These are phyloP conservation scores for Gymnothorax reevesii DNA, from an alignment of 2,797 vertebrate genomes.

Conservation along the genomic window DNA sequence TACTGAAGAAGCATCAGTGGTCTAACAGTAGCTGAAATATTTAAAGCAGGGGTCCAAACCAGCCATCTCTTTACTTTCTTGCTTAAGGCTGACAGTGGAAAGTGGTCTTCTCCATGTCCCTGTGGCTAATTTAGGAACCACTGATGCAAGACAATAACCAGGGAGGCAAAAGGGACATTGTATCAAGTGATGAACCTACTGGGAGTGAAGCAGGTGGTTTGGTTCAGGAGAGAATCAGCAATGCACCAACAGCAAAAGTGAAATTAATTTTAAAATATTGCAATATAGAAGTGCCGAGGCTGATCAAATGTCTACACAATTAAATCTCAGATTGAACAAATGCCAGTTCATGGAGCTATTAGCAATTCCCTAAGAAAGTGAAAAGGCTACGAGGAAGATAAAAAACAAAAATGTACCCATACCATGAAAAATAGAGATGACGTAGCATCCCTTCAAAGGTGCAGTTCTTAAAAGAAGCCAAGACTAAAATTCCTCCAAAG, in stretches of 20 bases:
- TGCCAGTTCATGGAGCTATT: neutral
- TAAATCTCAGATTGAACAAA: neutral
- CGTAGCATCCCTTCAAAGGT: too few relatives aligned
- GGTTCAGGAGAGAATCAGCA: constrained; percentile 32
- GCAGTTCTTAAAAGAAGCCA: too few relatives aligned
- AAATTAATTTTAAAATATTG: constrained; percentile 33
- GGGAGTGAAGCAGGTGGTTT: constrained; percentile 33
- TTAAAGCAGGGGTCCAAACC: neutral
- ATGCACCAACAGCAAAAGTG: constrained; percentile 22
- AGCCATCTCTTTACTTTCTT: constrained; percentile 27
- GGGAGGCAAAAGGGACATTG: constrained; percentile 27
- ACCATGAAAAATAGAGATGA: too few relatives aligned
- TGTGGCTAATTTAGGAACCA: constrained; percentile 79
- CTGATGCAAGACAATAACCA: constrained; percentile 27
- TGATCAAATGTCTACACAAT: constrained; percentile 18
- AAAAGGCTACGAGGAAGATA: too few relatives aligned
- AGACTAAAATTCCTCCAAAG: too few relatives aligned
- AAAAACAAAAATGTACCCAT: too few relatives aligned
- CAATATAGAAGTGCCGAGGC: constrained; percentile 11
- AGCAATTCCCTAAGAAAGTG: neutral
- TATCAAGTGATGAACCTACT: constrained; percentile 28
- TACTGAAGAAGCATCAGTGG: constrained; percentile 15
- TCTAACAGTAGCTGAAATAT: constrained; percentile 20
- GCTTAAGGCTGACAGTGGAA: constrained; percentile 14
- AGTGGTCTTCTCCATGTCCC: constrained; percentile 25